Evolutionary conservation across 2,888 invertebrate genomes (phyloP).

Genomic region (Hypena proboscidalis): DNA sequence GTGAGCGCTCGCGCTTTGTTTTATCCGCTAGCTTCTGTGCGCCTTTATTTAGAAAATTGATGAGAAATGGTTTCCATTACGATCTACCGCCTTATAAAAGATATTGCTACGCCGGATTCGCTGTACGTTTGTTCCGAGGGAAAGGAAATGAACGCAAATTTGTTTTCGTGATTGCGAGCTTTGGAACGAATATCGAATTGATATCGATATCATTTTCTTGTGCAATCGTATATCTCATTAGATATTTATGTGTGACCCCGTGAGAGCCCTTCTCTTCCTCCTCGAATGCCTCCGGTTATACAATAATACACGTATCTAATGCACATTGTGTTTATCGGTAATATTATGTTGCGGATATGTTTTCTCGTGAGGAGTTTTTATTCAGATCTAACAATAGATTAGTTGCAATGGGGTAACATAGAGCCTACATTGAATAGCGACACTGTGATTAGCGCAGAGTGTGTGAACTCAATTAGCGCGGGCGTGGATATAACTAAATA

Average conservation of each 20-base stretch:
- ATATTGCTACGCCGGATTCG: constrained; percentile 70
- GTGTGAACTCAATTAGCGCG: constrained; percentile 21
- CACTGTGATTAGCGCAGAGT: constrained; percentile 6
- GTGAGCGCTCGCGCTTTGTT: constrained; percentile 83
- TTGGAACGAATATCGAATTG: constrained; percentile 77
- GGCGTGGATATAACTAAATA: constrained; percentile 32
- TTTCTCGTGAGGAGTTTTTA: not conserved
- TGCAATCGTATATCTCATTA: constrained; percentile 77
- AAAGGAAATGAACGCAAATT: constrained; percentile 84
- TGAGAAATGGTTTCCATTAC: constrained; percentile 85
- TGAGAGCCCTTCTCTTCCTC: constrained; percentile 65
- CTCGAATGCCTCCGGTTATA: constrained; percentile 50
- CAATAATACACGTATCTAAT: constrained; percentile 35
- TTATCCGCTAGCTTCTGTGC: constrained; percentile 83
- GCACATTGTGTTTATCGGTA: constrained; percentile 15
- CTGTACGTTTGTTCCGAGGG: constrained; percentile 67
- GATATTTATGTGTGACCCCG: constrained; percentile 74
- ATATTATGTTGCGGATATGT: constrained; percentile 8
- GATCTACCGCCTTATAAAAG: constrained; percentile 78
- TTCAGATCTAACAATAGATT: constrained; percentile 4
- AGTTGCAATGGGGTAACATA: not conserved
- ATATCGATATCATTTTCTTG: constrained; percentile 79
- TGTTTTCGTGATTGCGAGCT: constrained; percentile 83
- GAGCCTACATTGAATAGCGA: not conserved
- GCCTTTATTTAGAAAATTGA: constrained; percentile 86